Conservation (phyloP, 2,888 invertebrate species). For the Nemoura dubitans region DNA sequence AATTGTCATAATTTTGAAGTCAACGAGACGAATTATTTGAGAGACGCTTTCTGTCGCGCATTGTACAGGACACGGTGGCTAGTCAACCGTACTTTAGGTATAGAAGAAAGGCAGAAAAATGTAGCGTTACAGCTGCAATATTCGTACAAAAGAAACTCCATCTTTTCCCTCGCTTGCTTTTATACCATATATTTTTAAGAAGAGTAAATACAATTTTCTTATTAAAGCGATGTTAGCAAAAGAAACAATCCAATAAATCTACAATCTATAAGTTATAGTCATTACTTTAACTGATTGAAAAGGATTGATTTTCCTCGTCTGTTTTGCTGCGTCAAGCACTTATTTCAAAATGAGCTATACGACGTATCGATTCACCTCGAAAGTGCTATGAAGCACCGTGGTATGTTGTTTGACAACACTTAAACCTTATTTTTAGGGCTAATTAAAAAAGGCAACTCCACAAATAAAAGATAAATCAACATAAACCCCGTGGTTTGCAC, state of each 20-base stretch:
- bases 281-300: constrained; percentile 18
- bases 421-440: neutral
- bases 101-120: neutral
- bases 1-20: neutral
- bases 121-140: neutral
- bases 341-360: neutral
- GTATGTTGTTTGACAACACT: neutral
- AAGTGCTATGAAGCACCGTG: neutral
- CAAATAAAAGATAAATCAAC: neutral
- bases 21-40: neutral
- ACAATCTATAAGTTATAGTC: neutral
- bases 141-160: neutral
- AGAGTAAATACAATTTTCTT: constrained; percentile 19
- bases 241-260: constrained; percentile 12
- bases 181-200: neutral
- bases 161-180: neutral
- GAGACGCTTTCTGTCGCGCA: neutral
- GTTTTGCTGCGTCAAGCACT: neutral
- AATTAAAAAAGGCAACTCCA: neutral
- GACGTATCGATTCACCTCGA: neutral
- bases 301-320: neutral
- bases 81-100: no score
- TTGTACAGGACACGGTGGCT: neutral
- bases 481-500: neutral
- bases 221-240: constrained; percentile 16